phyloP scores from a whole-genome alignment of 2,888 invertebrate genomes.

The Pyralis farinalis region DNA sequence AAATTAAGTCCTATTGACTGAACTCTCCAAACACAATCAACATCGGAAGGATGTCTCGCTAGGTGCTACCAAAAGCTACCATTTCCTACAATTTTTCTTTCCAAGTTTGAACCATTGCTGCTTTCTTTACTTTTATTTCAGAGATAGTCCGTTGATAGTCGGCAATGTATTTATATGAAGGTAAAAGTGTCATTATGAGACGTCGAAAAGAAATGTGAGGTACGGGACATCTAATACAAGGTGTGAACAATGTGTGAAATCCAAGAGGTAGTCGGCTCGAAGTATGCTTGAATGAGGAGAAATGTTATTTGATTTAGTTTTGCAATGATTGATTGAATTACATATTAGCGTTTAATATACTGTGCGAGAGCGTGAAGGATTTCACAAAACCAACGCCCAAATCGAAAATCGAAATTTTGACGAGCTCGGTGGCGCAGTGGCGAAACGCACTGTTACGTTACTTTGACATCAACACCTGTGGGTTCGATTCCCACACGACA shows the following conservation, averaged over 20 bases:
- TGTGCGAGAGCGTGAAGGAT: no score
- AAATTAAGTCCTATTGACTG: slow-evolving; percentile 59
- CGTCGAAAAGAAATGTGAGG: not conserved
- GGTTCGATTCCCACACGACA: no score
- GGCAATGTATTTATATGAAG: slow-evolving; percentile 1
- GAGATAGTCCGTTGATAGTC: not conserved
- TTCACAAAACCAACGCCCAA: no score
- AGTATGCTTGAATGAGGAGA: not conserved
- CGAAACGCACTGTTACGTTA: no score
- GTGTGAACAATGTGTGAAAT: slow-evolving; percentile 43
- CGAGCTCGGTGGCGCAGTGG: no score
- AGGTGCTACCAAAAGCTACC: slow-evolving; percentile 14
- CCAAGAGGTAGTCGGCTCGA: slow-evolving; percentile 30
- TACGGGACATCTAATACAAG: slow-evolving; percentile 34
- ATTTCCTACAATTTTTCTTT: not conserved
- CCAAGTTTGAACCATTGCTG: slow-evolving; percentile 5
- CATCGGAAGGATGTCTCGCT: slow-evolving; percentile 33
- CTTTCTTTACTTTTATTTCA: not conserved
- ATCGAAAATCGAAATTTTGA: no score
- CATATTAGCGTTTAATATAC: no score
- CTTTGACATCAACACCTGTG: no score
- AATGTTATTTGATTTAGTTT: no score
- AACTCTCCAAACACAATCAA: slow-evolving; percentile 51
- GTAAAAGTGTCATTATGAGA: not conserved
- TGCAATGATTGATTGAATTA: no score